Percentiles rank a stretch among this genome's conserved stretches.
Evolutionary conservation across 2,888 invertebrate species (phyloP).

Genomic region (Amiota mariae): DNA sequence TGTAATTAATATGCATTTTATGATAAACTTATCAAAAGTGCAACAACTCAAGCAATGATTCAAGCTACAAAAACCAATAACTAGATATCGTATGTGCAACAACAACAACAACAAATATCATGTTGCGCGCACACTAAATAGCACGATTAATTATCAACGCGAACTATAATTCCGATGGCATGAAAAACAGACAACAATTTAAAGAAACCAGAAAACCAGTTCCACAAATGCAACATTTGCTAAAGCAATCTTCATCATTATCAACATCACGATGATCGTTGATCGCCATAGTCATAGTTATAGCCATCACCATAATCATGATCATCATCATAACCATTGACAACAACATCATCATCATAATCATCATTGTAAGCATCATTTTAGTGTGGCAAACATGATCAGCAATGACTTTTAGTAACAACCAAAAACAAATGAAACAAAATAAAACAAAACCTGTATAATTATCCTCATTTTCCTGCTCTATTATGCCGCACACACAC

Average conservation of each 20-base stretch:
- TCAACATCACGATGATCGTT: not conserved
- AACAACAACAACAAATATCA: constrained; percentile 10
- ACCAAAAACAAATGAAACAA: not conserved
- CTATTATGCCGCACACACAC: not conserved
- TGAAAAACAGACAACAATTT: not conserved
- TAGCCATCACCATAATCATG: not conserved
- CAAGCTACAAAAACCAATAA: not conserved
- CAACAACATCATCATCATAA: constrained; percentile 8
- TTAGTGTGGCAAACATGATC: constrained; percentile 4
- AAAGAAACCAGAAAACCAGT: constrained; percentile 4
- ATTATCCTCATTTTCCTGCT: constrained; percentile 68
- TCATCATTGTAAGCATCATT: not conserved
- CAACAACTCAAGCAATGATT: not conserved
- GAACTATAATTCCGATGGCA: constrained; percentile 57
- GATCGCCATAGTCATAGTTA: not conserved
- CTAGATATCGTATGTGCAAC: not conserved
- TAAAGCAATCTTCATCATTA: not conserved
- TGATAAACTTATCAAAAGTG: constrained; percentile 45
- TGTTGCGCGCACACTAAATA: constrained; percentile 59
- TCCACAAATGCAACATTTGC: not conserved
- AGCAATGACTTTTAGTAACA: constrained; percentile 22
- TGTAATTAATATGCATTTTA: constrained; percentile 62
- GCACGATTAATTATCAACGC: constrained; percentile 66
- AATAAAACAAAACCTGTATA: constrained; percentile 60
- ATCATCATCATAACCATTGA: not conserved